Evolutionary conservation across 2,797 vertebrate genomes (phyloP).

Genomic region (Lagocephalus sceleratus): DNA sequence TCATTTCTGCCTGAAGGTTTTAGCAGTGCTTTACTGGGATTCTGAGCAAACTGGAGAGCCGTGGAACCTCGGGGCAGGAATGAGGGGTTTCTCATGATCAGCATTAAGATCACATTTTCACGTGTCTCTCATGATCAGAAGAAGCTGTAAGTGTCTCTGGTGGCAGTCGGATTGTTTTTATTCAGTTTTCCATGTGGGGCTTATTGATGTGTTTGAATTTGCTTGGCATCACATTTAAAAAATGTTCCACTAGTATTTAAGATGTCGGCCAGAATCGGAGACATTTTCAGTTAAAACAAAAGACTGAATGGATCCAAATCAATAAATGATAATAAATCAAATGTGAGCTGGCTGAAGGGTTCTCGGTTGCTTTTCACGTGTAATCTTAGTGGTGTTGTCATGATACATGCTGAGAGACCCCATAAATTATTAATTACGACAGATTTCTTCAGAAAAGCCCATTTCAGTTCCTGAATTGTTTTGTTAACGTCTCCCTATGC

Average conservation of each 20-base stretch:
- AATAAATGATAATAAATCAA: constrained; percentile 21
- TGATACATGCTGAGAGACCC: constrained; percentile 12
- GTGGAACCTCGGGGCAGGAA: background rate
- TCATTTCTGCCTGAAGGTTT: no score
- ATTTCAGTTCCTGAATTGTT: constrained; percentile 41
- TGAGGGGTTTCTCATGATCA: background rate
- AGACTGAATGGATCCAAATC: constrained; percentile 12
- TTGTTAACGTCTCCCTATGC: constrained; percentile 30
- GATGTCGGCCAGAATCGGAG: constrained; percentile 28
- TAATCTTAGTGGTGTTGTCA: constrained; percentile 27
- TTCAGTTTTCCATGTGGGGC: constrained; percentile 5
- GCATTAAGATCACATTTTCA: background rate
- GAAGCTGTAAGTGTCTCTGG: constrained; percentile 11
- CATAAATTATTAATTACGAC: constrained; percentile 51
- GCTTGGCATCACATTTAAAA: constrained; percentile 11
- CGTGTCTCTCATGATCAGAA: constrained; percentile 18
- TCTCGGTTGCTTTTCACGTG: constrained; percentile 14
- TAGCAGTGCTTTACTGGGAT: background rate
- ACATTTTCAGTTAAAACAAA: constrained; percentile 41
- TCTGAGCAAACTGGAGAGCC: background rate
- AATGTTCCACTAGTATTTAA: constrained; percentile 19
- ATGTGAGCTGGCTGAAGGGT: constrained; percentile 18
- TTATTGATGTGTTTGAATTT: background rate
- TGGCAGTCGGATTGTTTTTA: constrained; percentile 26
- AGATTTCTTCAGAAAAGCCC: constrained; percentile 35